Base-by-base conservation (phyloP, 2,888 invertebrate genomes). In the Dicycla oo region DNA sequence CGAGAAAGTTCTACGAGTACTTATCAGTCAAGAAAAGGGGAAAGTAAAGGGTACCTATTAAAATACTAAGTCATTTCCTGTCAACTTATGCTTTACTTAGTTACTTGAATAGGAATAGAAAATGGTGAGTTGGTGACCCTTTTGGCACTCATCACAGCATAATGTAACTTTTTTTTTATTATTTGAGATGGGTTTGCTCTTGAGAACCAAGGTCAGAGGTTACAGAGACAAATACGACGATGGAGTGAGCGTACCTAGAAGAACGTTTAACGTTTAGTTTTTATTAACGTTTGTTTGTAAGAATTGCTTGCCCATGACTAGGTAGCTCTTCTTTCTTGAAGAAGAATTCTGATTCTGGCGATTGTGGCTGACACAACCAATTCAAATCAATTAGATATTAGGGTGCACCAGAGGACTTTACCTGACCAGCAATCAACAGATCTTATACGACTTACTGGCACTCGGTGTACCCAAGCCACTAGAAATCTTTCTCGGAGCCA, bases 401-500 rank as follows among this genome's bases (percentile, higher is more conserved):
- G 56, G 38, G 38, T 38, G 38, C 38, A 38, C 8, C 34, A 34
- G 15, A 57, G 8, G 15, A 34, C 34, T 7, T 34, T 20, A 30
- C 30, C 10, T 54, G 15, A 20, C 40, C 18, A 51, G n/a, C 43
- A 45, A 51, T 18, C n/a, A 40, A 43, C 30, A 40, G 15, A 43
- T n/a, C 13, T 67, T 23, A n/a, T 7, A 53, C 11, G 45, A 30
- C 20, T 23, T 7, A 23, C 34, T 26, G 6, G 60, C 13, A 53
- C 26, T 49, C 40, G 8, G 43, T 30, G 20, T 49, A 60, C 61
- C n/a, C n/a, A 64, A 53, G 49, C 71, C 67, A 65, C 66, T 58
- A 64, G 43, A 47, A 75, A 20, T 23, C 51, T 47, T 51, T 75
- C 70, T 76, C 47, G 15, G 49, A 60, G 49, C 13, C n/a, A 56